These are phyloP conservation scores for Polydrusus cervinus DNA, from an alignment of 2,888 invertebrate genomes.

Conservation along the genomic window DNA sequence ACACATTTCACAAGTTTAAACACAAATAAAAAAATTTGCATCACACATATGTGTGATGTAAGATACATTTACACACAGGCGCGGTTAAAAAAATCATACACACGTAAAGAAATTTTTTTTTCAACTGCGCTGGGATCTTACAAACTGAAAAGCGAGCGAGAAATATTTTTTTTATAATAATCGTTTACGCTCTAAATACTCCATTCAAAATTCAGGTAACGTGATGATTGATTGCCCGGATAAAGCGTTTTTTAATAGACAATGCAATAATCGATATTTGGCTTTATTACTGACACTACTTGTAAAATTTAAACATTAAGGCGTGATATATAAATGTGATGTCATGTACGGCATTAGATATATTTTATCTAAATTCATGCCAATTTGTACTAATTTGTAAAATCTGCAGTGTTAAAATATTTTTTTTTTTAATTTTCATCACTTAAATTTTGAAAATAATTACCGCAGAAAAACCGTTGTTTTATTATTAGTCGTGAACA, in stretches of 20 bases:
- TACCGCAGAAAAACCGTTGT: background rate
- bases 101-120: background rate
- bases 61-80: background rate
- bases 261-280: constrained; percentile 18
- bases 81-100: background rate
- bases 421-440: constrained; percentile 7
- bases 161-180: too few species aligned
- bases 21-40: background rate
- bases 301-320: constrained; percentile 6
- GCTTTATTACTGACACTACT: constrained; percentile 17
- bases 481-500: constrained; percentile 26
- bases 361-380: background rate
- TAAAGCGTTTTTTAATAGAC: background rate
- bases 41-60: background rate
- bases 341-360: background rate
- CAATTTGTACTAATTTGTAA: constrained; percentile 26
- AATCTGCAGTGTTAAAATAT: constrained; percentile 9
- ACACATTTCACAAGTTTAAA: background rate
- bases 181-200: too few species aligned
- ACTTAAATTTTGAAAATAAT: constrained; percentile 9
- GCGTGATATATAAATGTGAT: background rate
- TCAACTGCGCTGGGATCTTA: too few species aligned
- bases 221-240: background rate
- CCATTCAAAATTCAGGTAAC: too few species aligned
- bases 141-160: too few species aligned